These are phyloP conservation scores for Pongo pygmaeus DNA, from an alignment of 2,113 vertebrate species.

Conservation along the genomic window DNA sequence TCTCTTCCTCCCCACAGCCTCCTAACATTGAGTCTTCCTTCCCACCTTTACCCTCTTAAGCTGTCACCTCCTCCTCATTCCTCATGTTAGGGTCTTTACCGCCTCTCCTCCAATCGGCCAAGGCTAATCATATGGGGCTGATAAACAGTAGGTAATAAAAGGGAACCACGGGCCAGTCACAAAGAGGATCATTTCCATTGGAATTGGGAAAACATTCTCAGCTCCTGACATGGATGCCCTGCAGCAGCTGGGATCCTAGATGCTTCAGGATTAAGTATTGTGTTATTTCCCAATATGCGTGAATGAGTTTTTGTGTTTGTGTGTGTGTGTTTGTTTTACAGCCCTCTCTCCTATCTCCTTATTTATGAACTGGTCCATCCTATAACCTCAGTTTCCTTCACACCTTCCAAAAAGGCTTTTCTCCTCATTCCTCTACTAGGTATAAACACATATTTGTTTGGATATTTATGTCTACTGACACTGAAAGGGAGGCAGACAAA, in stretches of 20 bases:
- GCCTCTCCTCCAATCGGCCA: background rate
- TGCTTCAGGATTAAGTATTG: background rate
- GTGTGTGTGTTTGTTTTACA: background rate
- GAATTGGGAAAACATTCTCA: background rate
- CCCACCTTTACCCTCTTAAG: background rate
- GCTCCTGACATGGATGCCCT: background rate
- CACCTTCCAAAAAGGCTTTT: background rate
- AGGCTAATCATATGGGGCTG: background rate
- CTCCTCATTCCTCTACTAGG: background rate
- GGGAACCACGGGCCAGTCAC: background rate
- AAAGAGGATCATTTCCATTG: background rate
- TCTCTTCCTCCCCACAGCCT: too few relatives aligned
- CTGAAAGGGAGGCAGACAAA: background rate
- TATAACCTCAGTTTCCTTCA: background rate
- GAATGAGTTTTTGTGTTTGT: background rate
- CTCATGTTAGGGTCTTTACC: background rate
- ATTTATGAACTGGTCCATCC: background rate
- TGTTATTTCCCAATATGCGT: background rate
- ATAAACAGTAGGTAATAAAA: background rate
- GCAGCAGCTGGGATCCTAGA: background rate
- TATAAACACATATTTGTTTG: background rate
- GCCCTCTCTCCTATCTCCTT: background rate
- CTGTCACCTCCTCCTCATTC: background rate
- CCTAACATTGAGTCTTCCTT: background rate
- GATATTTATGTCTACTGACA: background rate